These are phyloP conservation scores for Aldrovandia affinis DNA, from an alignment of 2,797 vertebrate species.

Conservation along the genomic window DNA sequence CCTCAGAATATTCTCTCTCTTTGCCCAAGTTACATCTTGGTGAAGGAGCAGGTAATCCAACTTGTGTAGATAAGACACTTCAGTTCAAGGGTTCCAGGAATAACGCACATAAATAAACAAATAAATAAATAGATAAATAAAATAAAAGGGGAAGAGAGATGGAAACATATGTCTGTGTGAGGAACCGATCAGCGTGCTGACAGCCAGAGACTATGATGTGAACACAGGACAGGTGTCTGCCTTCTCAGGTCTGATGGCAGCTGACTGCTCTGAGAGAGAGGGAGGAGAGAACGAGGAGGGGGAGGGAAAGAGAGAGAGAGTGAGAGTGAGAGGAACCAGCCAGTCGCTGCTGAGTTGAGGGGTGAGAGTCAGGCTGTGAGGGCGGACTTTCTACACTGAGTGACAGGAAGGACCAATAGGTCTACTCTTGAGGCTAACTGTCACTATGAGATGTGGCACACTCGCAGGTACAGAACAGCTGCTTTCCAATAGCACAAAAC, in stretches of 20 bases:
- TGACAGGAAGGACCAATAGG: slow-evolving; percentile 28
- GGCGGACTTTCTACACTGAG: slow-evolving; percentile 20
- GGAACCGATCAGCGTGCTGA: neutral
- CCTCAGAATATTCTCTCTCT: neutral
- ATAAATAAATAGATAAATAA: too few relatives aligned
- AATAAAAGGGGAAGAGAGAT: neutral
- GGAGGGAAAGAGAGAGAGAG: neutral
- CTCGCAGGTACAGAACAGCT: neutral
- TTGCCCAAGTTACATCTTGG: slow-evolving; percentile 18
- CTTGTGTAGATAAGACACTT: neutral
- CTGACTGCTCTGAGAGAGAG: neutral
- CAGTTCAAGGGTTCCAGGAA: neutral
- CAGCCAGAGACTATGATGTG: neutral
- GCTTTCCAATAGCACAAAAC: too few relatives aligned
- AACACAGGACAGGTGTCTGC: slow-evolving; percentile 48
- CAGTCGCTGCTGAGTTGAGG: neutral
- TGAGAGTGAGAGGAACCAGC: neutral
- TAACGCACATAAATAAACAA: neutral
- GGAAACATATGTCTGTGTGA: neutral
- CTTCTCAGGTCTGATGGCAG: slow-evolving; percentile 47
- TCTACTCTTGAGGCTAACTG: slow-evolving; percentile 25
- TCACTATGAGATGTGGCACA: neutral
- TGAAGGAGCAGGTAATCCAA: slow-evolving; percentile 19
- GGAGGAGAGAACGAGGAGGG: neutral
- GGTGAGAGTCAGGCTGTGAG: neutral